These are phyloP conservation scores for Xerus inauris DNA, from an alignment of 2,113 vertebrate genomes.

Conservation along the genomic window DNA sequence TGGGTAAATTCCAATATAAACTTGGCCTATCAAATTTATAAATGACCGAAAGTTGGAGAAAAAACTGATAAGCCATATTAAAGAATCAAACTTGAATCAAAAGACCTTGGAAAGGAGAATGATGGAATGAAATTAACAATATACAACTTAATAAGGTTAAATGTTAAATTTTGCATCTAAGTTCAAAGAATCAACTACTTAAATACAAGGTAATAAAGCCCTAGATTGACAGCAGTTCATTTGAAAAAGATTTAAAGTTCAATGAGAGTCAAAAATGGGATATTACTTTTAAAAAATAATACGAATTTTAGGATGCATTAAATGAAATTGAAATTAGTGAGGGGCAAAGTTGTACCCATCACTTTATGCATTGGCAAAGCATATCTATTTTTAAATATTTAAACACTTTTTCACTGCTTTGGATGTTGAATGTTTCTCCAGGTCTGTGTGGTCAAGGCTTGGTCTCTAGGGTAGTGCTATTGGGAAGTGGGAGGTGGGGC, in stretches of 20 bases:
- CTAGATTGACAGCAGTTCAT: slow-evolving; percentile 76
- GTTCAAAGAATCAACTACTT: slow-evolving; percentile 82
- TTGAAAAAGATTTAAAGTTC: slow-evolving; percentile 74
- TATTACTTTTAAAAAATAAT: slow-evolving; percentile 57
- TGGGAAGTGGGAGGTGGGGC: background rate
- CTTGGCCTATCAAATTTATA: slow-evolving; percentile 28
- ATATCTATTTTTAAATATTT: slow-evolving; percentile 46
- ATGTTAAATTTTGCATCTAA: slow-evolving; percentile 76
- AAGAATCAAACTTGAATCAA: slow-evolving; percentile 70
- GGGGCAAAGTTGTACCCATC: background rate
- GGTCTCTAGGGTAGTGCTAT: background rate
- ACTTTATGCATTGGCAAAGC: background rate
- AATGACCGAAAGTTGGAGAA: slow-evolving; percentile 42
- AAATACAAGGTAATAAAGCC: slow-evolving; percentile 76
- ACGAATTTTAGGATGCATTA: slow-evolving; percentile 63
- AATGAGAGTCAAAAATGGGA: slow-evolving; percentile 71
- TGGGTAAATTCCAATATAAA: background rate
- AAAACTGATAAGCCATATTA: slow-evolving; percentile 55
- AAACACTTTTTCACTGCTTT: background rate
- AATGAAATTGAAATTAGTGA: slow-evolving; percentile 56
- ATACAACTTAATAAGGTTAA: slow-evolving; percentile 80
- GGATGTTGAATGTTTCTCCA: background rate
- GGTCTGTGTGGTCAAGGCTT: background rate
- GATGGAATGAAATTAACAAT: slow-evolving; percentile 73
- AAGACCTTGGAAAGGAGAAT: slow-evolving; percentile 80